Evolutionary conservation across 2,888 invertebrate species (phyloP).

Genomic region (Drosophila meridiana): DNA sequence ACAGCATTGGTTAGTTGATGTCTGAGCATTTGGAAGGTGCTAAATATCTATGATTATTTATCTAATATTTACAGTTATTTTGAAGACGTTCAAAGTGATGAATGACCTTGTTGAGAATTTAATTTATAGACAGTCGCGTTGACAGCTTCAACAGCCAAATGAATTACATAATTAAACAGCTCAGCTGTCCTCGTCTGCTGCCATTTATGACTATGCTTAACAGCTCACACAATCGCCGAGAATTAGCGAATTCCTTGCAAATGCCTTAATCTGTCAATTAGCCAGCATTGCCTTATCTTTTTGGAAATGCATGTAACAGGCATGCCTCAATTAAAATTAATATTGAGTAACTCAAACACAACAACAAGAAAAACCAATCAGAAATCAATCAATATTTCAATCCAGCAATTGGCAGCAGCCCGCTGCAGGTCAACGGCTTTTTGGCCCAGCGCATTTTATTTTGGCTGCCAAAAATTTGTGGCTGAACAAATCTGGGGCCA

Average conservation of each 20-base stretch:
- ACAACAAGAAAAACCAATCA: background rate
- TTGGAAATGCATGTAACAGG: background rate
- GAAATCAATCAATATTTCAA: conserved; percentile 61
- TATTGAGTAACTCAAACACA: conserved; percentile 5
- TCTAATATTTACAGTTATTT: background rate
- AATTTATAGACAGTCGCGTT: no score
- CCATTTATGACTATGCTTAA: background rate
- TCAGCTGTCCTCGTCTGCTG: background rate
- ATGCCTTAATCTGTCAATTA: background rate
- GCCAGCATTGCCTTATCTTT: background rate
- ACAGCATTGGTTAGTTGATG: background rate
- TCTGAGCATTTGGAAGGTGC: conserved; percentile 2
- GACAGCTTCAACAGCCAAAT: background rate
- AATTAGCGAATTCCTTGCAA: background rate
- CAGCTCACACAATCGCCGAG: background rate
- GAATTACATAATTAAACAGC: background rate
- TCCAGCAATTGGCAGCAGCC: conserved; percentile 34
- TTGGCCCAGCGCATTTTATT: conserved; percentile 45
- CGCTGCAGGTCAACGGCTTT: conserved; percentile 60
- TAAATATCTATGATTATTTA: background rate
- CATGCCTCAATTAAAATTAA: conserved; percentile 27
- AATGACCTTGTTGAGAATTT: background rate
- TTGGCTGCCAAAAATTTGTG: conserved; percentile 29
- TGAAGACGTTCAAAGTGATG: background rate
- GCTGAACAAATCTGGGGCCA: conserved; percentile 30